Base-by-base conservation (phyloP, 2,888 invertebrate genomes). In the Protophormia terraenovae region DNA sequence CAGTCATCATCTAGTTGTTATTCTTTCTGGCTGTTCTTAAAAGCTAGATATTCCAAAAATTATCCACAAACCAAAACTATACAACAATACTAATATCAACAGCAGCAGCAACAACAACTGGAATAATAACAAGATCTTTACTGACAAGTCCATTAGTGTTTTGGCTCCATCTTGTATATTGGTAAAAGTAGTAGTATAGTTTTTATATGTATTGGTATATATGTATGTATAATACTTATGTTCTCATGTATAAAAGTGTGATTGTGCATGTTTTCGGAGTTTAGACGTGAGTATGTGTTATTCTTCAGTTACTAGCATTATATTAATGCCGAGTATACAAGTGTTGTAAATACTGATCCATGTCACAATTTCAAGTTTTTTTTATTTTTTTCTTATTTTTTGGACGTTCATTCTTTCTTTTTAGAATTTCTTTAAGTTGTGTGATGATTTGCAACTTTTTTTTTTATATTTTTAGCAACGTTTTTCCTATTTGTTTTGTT, bases 91-190 rank as follows among this genome's bases (percentile, higher is more conserved):
- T 7, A 41, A 14, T 7, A 58, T 29, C n/a, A 72, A 58, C 27
- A 66, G 45, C 29, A 27, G 45, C 45, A 19, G 75, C 50, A 45
- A 19, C 24, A 47, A 41, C 16, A 38, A 41, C 53, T 72, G 22
- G 8, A 69, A 62, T 27, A 82, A 76, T 62, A 80, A 77, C 60
- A 75, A 78, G 53, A 78, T 71, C 62, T 81, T 38, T 73, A 73
- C 84, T 82, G 85, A 85, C 85, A 82, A 78, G 81, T 85, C 85
- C 81, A 85, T 85, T 82, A 85, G 73, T 73, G 69, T 71, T 82
- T 75, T 82, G 69, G 78, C 62, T 85, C 38, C 69, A 77, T 58
- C 24, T 77, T 50, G 47, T 84, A 41, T 38, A 12, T 47, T 27
- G 50, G 60, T 50, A 10, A 27, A 58, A 76, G 19, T 53, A 67